Conservation (phyloP, 2,888 invertebrate genomes). For the Sarcophaga subvicina region DNA sequence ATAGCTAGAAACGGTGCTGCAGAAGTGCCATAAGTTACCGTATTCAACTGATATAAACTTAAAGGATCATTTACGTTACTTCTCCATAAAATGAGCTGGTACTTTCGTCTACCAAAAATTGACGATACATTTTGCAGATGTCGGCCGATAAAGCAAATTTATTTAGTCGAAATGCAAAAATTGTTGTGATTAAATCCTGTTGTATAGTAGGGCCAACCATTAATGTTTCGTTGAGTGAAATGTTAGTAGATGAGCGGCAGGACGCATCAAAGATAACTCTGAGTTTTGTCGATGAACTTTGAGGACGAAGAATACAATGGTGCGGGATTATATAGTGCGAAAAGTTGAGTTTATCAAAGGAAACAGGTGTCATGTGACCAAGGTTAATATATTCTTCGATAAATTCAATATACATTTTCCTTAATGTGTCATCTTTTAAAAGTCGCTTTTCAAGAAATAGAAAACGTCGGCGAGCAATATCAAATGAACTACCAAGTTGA, state of each 20-base stretch:
- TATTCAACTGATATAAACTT: not conserved
- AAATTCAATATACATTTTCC: constrained; percentile 25
- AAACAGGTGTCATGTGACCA: constrained; percentile 10
- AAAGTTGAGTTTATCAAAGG: not conserved
- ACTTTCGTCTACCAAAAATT: constrained; percentile 45
- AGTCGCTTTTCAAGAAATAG: constrained; percentile 39
- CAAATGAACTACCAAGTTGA: constrained; percentile 19
- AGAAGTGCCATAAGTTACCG: constrained; percentile 42
- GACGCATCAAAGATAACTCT: constrained; percentile 56
- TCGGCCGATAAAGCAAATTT: constrained; percentile 49
- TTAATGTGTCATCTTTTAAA: constrained; percentile 30
- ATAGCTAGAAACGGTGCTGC: constrained; percentile 54
- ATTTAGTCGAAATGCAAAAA: constrained; percentile 50
- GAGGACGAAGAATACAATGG: constrained; percentile 42
- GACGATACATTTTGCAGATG: constrained; percentile 54
- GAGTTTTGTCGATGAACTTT: constrained; percentile 54
- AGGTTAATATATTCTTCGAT: constrained; percentile 41
- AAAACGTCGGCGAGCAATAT: constrained; percentile 42
- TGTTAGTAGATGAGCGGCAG: constrained; percentile 46
- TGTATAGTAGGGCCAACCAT: constrained; percentile 65
- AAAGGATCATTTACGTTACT: not conserved
- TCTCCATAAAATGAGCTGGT: constrained; percentile 58
- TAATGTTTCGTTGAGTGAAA: constrained; percentile 61
- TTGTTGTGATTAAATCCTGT: constrained; percentile 50
- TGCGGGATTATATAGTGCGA: constrained; percentile 56